Evolutionary conservation across 2,797 vertebrate species (phyloP), one percentile per base, ranked within the genome.

Genomic region (Salarias fasciatus): DNA sequence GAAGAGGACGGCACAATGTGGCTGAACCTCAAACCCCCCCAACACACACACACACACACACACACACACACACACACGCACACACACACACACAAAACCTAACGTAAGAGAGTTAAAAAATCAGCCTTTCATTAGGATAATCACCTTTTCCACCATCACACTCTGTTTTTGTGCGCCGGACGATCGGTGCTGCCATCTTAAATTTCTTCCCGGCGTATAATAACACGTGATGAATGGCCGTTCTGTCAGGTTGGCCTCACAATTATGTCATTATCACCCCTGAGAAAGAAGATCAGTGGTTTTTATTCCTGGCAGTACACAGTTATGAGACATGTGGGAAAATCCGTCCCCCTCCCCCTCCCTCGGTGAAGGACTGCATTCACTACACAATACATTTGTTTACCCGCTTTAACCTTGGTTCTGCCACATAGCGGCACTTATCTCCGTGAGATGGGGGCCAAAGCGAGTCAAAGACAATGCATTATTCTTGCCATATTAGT

Each of bases 181-280:
- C 18, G 18, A 70, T 82, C 68, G 12, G 53, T 45, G 74, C 74
- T 66, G 66, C 77, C 84, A 75, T 77, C 70, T 81, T 59, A 55
- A 55, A 77, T 84, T 71, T 83, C 79, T 80, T 74, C 50, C 78
- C 54, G 76, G 77, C 49, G 5, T 73, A 48, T 77, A 76, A 80
- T 57, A 65, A 63, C 68, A 53, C 31, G 11, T 61, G 85, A 86
- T 87, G 78, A 90, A 87, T 75, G 70, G 83, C 63, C 35, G 48
- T 76, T 86, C 86, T 78, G 77, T 84, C 46, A 38, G 52, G 63
- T 83, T 69, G 77, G 81, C 80, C 82, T 77, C 56, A 57, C 85
- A 92, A 86, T 91, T 85, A 89, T 89, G 74, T 86, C 67, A 80
- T 92, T 88, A 86, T 84, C 80, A 68, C 75, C 74, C 51, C 62